Conservation (phyloP, 2,113 vertebrate genomes). For the Todiramphus saurophagus region DNA sequence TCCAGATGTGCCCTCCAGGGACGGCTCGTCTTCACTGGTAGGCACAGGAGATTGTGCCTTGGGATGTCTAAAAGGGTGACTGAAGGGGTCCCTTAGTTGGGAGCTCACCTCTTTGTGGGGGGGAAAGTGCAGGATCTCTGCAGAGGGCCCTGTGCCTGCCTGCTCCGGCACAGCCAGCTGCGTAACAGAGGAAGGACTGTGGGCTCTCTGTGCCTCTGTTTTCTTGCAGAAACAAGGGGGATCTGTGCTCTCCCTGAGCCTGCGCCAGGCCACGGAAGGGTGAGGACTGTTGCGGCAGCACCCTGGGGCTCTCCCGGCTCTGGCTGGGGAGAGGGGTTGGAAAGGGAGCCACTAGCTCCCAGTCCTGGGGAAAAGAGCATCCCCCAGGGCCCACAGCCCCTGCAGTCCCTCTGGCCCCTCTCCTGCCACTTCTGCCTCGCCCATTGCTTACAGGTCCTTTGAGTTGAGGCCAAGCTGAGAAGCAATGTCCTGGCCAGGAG, state of each 20-base stretch:
- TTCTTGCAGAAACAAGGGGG: slow-evolving; percentile 40
- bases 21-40: rapidly evolving
- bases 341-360: background rate
- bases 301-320: background rate
- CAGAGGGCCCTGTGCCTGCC: background rate
- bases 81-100: background rate
- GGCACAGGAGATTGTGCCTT: background rate
- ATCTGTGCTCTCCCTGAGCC: slow-evolving; percentile 29
- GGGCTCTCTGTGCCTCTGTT: slow-evolving; percentile 11
- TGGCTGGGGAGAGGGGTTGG: background rate
- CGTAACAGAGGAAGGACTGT: slow-evolving; percentile 39
- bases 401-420: background rate
- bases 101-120: background rate
- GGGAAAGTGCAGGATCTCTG: background rate
- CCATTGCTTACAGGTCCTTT: background rate
- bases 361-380: background rate
- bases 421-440: background rate
- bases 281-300: background rate
- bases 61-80: background rate
- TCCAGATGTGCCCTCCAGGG: background rate
- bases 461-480: background rate
- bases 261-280: background rate
- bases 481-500: background rate
- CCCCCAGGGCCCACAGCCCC: background rate
- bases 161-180: rapidly evolving